Evolutionary conservation across 2,888 invertebrate genomes (phyloP).

Genomic region (Epirrhoe alternata): DNA sequence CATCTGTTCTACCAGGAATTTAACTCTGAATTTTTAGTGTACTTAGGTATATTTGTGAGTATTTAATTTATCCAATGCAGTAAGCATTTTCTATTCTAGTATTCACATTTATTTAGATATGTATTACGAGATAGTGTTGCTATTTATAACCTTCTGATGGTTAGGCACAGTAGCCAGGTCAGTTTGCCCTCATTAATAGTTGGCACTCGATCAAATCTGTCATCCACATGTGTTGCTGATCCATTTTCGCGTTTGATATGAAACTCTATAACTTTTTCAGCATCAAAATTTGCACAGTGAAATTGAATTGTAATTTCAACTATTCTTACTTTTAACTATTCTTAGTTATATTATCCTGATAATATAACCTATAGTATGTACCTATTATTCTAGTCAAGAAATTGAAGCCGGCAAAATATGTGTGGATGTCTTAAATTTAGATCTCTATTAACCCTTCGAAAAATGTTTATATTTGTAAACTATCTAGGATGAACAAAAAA

Average conservation of each 20-base stretch:
- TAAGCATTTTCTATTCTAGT: slow-evolving; percentile 20
- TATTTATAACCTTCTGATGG: slow-evolving; percentile 50
- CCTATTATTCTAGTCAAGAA: not conserved
- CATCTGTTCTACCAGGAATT: slow-evolving; percentile 20
- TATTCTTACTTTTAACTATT: not conserved
- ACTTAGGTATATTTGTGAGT: not conserved
- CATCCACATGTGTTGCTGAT: slow-evolving; percentile 59
- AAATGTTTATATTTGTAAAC: no score
- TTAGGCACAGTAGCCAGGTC: slow-evolving; percentile 51
- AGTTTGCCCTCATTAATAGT: slow-evolving; percentile 59
- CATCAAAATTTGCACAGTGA: slow-evolving; percentile 29
- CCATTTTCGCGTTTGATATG: slow-evolving; percentile 63
- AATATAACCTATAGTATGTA: not conserved
- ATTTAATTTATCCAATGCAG: not conserved
- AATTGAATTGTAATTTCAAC: slow-evolving; percentile 1
- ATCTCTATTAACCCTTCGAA: no score
- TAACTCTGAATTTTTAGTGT: slow-evolving; percentile 1
- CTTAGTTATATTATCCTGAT: not conserved
- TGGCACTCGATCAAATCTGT: slow-evolving; percentile 67
- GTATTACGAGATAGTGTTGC: slow-evolving; percentile 34
- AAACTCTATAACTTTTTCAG: slow-evolving; percentile 45
- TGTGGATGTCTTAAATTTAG: not conserved
- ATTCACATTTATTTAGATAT: slow-evolving; percentile 26
- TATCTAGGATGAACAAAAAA: no score
- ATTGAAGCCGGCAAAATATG: not conserved